Percentiles rank a stretch among this genome's conserved stretches.
Conservation (phyloP, 2,113 vertebrate genomes). For the Cochlearius cochlearius region DNA sequence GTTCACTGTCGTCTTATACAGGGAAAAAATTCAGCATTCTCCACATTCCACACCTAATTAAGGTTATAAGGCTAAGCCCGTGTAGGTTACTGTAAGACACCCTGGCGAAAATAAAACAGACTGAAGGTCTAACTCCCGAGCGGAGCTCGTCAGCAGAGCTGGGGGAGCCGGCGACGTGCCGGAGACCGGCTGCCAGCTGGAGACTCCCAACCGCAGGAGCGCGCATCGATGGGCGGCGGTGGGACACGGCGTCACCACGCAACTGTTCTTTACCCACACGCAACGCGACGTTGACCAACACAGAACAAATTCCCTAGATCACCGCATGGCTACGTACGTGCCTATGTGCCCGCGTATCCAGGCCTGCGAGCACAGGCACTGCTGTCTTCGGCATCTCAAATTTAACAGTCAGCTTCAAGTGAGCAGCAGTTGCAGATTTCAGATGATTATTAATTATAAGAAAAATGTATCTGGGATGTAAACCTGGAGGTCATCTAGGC, state of each 20-base stretch:
- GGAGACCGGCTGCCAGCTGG: not conserved
- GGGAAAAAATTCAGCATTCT: slow-evolving; percentile 78
- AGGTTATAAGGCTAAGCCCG: slow-evolving; percentile 76
- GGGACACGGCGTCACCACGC: fast-evolving
- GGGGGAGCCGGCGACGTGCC: not conserved
- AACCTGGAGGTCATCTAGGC: not conserved
- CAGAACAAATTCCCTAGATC: no score
- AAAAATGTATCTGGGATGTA: not conserved
- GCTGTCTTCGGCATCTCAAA: not conserved
- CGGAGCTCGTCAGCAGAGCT: not conserved
- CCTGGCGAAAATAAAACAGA: not conserved
- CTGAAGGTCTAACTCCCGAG: not conserved
- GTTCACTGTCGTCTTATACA: slow-evolving; percentile 75
- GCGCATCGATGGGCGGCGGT: fast-evolving
- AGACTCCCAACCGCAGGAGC: no score
- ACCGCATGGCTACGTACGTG: fast-evolving
- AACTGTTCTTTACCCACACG: fast-evolving
- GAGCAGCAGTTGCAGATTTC: not conserved
- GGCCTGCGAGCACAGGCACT: fast-evolving
- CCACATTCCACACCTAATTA: slow-evolving; percentile 84
- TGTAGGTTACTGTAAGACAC: not conserved
- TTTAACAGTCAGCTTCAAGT: fast-evolving
- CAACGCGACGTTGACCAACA: not conserved
- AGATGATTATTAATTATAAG: not conserved
- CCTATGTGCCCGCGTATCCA: fast-evolving